Evolutionary conservation across 2,888 invertebrate genomes (phyloP), one percentile per base, ranked within the genome.

Genomic region (Aspidapion aeneum): DNA sequence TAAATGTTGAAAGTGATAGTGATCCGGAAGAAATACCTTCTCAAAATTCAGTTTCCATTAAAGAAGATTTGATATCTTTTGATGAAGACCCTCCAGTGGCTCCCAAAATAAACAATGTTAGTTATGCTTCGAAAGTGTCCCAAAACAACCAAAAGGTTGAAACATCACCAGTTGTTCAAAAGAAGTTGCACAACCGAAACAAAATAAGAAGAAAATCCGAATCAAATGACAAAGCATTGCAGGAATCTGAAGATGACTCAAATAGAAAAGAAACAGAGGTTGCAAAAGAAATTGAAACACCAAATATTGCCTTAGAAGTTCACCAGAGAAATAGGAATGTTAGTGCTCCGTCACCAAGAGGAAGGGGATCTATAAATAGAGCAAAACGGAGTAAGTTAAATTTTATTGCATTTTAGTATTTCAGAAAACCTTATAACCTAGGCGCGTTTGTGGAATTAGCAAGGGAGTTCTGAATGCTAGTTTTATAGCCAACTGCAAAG

Each of bases 181-280:
- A 22, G 21, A 35, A 35, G 35, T 35, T 35, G 35, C 35, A 3
- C 3, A 22, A 18, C 16, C 35, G 18, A 35, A 55, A 55, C 18
- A 55, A 20, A 18, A 12, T 35, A 22, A 60, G 55, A 48, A 60
- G 18, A 16, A 60, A 60, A 55, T 1, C 55, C 51, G 60, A 35
- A 16, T 18, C 18, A 19, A 35, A 2, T 18, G 18, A 35, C 56
- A 20, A 57, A 49, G 51, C 52, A 22, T 49, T 19, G 18, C 22
- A 21, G 18, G 18, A 21, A 12, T 54, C 21, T 56, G 63, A 48
- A 2, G 21, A 19, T 20, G 63, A 63, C 55, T 63, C 63, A 22
- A 63, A 63, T 57, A 63, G 57, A 49, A 55, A 51, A 19, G 60
- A 63, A 16, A 21, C 35, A 20, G 5, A 7, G 12, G 35, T 35